Percentiles rank a stretch among this genome's conserved stretches.
Evolutionary conservation across 2,888 invertebrate species (phyloP).

Genomic region (Eledona agricola): DNA sequence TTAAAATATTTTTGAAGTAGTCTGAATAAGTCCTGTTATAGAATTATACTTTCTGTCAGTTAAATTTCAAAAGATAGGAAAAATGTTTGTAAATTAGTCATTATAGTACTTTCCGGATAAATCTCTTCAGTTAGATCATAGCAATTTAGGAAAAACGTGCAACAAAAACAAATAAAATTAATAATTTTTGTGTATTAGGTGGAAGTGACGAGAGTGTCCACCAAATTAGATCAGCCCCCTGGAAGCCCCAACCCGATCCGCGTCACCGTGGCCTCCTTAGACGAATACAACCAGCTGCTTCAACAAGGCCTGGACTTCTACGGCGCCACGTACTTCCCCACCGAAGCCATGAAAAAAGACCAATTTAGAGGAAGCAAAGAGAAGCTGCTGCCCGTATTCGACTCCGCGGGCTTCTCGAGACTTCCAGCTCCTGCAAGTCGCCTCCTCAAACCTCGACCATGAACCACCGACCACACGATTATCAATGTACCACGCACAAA

Average conservation of each 20-base stretch:
- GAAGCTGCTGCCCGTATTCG: conserved; percentile 76
- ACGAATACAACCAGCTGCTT: conserved; percentile 79
- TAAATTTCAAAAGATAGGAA: too few relatives aligned
- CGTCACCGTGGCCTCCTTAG: conserved; percentile 77
- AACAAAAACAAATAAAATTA: too few relatives aligned
- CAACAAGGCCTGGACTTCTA: conserved; percentile 89
- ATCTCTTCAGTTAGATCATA: too few relatives aligned
- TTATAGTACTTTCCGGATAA: too few relatives aligned
- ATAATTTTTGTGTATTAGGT: conserved; percentile 56
- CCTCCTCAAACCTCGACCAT: conserved; percentile 62
- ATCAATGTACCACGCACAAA: too few relatives aligned
- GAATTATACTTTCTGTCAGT: too few relatives aligned
- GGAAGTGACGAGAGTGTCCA: conserved; percentile 72
- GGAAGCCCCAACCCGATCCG: conserved; percentile 73
- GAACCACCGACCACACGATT: background rate
- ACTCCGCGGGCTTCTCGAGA: conserved; percentile 85
- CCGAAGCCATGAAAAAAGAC: conserved; percentile 71
- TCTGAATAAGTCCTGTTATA: too few relatives aligned
- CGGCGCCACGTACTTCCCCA: conserved; percentile 87
- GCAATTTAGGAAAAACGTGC: too few relatives aligned
- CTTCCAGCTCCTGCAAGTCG: conserved; percentile 83
- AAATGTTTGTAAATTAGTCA: too few relatives aligned
- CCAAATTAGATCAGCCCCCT: conserved; percentile 67
- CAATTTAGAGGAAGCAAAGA: conserved; percentile 69
- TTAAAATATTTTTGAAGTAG: too few relatives aligned